A percentile compares a stretch with the other conserved stretches of the same genome.
phyloP scores from a whole-genome alignment of 1,140 invertebrate genomes.

The Hydropsyche tenuis region DNA sequence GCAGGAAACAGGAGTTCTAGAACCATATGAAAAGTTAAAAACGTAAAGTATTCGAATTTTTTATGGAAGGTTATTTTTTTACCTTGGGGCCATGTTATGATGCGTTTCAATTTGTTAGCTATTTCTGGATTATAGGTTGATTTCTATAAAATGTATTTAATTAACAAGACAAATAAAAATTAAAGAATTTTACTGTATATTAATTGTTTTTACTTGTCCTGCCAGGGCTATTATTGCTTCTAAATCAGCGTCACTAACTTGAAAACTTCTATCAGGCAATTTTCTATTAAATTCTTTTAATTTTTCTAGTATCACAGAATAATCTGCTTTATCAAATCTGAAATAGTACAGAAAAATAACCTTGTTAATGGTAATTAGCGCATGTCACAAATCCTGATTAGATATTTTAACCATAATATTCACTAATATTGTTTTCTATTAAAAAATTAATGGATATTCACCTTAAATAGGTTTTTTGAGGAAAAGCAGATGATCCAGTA shows the following conservation, averaged over 20 bases:
- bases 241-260: slow-evolving; percentile 64
- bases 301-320: slow-evolving; percentile 66
- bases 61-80: too few relatives aligned
- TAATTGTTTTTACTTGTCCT: slow-evolving; percentile 53
- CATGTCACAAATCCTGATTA: too few relatives aligned
- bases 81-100: slow-evolving; percentile 81
- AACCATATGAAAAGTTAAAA: slow-evolving; percentile 51
- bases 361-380: too few relatives aligned
- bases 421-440: too few relatives aligned
- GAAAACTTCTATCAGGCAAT: slow-evolving; percentile 56
- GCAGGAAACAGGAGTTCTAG: slow-evolving; percentile 84
- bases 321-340: slow-evolving; percentile 74
- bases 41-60: slow-evolving; percentile 31
- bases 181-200: background rate
- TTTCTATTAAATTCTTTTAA: slow-evolving; percentile 79
- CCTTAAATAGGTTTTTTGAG: slow-evolving; percentile 60
- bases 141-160: slow-evolving; percentile 53
- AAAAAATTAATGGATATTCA: too few relatives aligned
- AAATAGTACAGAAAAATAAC: slow-evolving; percentile 54
- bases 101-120: slow-evolving; percentile 68
- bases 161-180: background rate
- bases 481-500: slow-evolving; percentile 49
- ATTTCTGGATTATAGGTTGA: slow-evolving; percentile 59
- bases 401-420: background rate
- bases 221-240: slow-evolving; percentile 69